Evolutionary conservation across 2,888 invertebrate species (phyloP).

Genomic region (Neoascia interrupta): DNA sequence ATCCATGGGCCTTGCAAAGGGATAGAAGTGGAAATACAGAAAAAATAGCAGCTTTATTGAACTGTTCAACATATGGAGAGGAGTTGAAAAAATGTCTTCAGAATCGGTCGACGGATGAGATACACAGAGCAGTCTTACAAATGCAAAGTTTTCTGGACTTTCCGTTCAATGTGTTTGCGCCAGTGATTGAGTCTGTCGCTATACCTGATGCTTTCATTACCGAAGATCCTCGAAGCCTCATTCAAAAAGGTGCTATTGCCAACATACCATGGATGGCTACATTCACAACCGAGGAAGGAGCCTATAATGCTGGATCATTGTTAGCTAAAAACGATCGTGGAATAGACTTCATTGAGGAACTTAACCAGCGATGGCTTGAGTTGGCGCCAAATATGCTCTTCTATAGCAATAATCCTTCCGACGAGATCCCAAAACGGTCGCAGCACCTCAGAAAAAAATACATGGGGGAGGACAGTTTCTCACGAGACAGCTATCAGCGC

Average conservation of each 20-base stretch:
- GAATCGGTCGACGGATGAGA: conserved; percentile 82
- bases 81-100: conserved; percentile 84
- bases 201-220: conserved; percentile 82
- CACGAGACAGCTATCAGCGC: conserved; percentile 77
- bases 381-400: conserved; percentile 83
- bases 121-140: conserved; percentile 80
- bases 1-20: conserved; percentile 82
- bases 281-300: conserved; percentile 85
- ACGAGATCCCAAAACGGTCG: conserved; percentile 67
- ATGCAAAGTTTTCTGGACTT: conserved; percentile 79
- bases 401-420: conserved; percentile 80
- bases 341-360: conserved; percentile 76
- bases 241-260: conserved; percentile 82
- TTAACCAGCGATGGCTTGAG: conserved; percentile 81
- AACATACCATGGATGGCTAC: conserved; percentile 85
- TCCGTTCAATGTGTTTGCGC: conserved; percentile 86
- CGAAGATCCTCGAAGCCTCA: conserved; percentile 83
- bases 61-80: conserved; percentile 82
- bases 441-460: conserved; percentile 81
- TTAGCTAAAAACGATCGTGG: conserved; percentile 73
- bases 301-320: conserved; percentile 83
- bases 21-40: conserved; percentile 80
- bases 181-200: conserved; percentile 82
- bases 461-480: conserved; percentile 81
- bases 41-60: conserved; percentile 83